Evolutionary conservation across 2,113 vertebrate genomes (phyloP), one percentile per base, ranked within the genome.

Genomic region (Miniopterus natalensis): DNA sequence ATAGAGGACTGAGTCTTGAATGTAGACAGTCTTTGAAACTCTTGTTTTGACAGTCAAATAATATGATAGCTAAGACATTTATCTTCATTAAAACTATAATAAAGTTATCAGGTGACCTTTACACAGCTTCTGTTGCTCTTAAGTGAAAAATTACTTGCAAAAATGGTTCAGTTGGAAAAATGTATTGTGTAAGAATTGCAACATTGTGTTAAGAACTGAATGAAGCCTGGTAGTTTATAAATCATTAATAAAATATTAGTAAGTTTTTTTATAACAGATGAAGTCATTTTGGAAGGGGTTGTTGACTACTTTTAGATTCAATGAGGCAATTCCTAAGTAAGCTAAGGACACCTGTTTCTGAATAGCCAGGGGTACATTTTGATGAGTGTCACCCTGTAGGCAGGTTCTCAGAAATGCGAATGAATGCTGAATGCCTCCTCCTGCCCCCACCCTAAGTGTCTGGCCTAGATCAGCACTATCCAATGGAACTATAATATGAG

Each of bases 81-180:
- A 71, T 88, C 55, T 77, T 93, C 18, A 45, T 63, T 94, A 53
- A 96, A 88, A 80, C 40, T 79, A 45, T 77, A 81, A 59, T 63
- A 40, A 80, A 81, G 59, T 49, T 80, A 79, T 51, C 20, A 21
- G 80, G 11, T 91, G 63, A 86, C 8, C 31, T 88, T 92, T 59
- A 49, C 12, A 85, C 21, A 79, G 15, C 4, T 85, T 96, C 90
- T 88, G 31, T 92, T 92, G 59, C 74, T 92, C 71, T 88, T 51
- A 73, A 88, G 73, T 86, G 45, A 92, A 94, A 79, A 20, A 89
- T 88, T 88, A 36, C 55, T 95, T 96, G 45, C 89, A 93, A 79
- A 95, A 96, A 57, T 85, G 21, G 15, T 68, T 92, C 61, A 71
- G 47, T 95, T 93, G 74, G 79, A 92, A 84, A 93, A 92, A 94